Evolutionary conservation across 1,140 invertebrate genomes (phyloP), one percentile per base, ranked within the genome.

Genomic region (Campoletis sonorensis): DNA sequence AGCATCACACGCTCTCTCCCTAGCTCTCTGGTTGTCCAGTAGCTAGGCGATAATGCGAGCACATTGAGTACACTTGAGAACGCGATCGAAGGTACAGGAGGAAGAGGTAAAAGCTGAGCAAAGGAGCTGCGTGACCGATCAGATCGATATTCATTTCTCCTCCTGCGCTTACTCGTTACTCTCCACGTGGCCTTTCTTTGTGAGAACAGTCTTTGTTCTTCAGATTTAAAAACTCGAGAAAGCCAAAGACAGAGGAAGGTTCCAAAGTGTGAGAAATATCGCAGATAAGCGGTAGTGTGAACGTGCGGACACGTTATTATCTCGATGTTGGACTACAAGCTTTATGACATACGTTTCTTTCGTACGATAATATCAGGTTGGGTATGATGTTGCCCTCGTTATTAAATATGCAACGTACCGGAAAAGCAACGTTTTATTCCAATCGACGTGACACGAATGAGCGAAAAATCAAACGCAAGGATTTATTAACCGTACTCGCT

Each of bases 91-190:
- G 45, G 21, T n/a, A 7, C 7, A 15, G 23, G 49, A 27, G 23
- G 54, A 64, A 7, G 61, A 33, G 21, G 61, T 7, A 27, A 70
- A 18, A 70, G 30, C 30, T 16, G 16, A 33, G 16, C 67, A 13
- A 67, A 64, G 76, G 67, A 77, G 58, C 76, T 78, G 76, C 76
- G 58, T 78, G 61, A 78, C 76, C 76, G 76, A 78, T 64, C 76
- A 37, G 67, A 78, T 78, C 76, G 76, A 78, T 78, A 78, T 78
- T 78, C 76, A 61, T 49, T 75, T 18, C 72, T 75, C 26, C 72
- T 75, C 73, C 54, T 61, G 54, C 49, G 15, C 4, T 33, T 45
- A n/a, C 76, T 78, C 40, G 58, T 64, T 45, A 16, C 61, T 23
- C 58, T 54, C 16, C 67, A 0, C 15, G 13, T 70, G 26, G 26